Conservation (phyloP, 2,113 vertebrate genomes). For the Plotosus lineatus region DNA sequence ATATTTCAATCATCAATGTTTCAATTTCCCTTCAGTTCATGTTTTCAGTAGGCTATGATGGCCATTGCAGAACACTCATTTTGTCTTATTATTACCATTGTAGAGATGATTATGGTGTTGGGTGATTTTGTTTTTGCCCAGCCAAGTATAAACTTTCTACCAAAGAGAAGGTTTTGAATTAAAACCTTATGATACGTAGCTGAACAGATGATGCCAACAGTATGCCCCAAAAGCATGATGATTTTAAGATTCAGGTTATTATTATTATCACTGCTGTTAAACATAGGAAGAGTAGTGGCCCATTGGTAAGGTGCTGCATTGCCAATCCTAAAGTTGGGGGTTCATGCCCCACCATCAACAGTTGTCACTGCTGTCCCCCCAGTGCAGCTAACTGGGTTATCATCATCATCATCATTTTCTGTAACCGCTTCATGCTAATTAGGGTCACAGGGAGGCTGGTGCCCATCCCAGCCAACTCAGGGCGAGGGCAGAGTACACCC, state of each 20-base stretch:
- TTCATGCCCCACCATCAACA: too few species aligned
- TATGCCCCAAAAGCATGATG: neutral
- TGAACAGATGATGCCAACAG: neutral
- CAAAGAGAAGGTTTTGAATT: neutral
- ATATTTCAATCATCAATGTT: neutral
- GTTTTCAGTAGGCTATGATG: neutral
- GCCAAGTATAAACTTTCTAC: neutral
- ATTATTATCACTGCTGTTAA: too few species aligned
- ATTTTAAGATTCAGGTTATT: neutral
- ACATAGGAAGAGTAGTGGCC: too few species aligned
- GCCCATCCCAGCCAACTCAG: too few species aligned
- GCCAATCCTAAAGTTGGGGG: too few species aligned
- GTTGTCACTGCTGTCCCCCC: too few species aligned
- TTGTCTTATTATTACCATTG: neutral
- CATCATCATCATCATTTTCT: too few species aligned
- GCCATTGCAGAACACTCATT: neutral
- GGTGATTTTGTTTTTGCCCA: neutral
- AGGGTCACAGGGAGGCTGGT: too few species aligned
- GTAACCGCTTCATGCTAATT: too few species aligned
- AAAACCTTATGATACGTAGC: neutral
- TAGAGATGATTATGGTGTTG: neutral
- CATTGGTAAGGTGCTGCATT: too few species aligned
- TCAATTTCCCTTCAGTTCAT: neutral
- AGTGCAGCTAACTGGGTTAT: too few species aligned
- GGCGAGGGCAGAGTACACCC: too few species aligned